Evolutionary conservation across 2,888 invertebrate genomes (phyloP).

Genomic region (Apotomis betuletana): DNA sequence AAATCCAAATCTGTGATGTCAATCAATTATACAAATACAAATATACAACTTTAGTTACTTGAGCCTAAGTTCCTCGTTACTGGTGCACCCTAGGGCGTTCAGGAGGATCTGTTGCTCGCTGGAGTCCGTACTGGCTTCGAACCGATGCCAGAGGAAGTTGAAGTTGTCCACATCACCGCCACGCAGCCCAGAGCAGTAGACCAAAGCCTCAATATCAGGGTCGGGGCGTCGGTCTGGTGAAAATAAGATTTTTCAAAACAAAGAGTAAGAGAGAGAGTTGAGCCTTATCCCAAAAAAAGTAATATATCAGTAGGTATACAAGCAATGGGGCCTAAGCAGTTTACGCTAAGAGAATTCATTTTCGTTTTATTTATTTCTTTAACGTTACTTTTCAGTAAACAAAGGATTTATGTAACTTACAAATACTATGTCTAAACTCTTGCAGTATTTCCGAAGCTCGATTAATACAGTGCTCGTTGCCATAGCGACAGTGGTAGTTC

Average conservation of each 20-base stretch:
- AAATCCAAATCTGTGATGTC: no score
- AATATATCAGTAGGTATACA: no score
- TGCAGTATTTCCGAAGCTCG: conserved; percentile 62
- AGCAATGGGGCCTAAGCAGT: no score
- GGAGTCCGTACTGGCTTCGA: conserved; percentile 79
- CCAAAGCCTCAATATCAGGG: conserved; percentile 86
- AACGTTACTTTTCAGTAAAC: no score
- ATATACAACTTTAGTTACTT: conserved; percentile 61
- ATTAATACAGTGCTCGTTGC: conserved; percentile 63
- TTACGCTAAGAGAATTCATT: no score
- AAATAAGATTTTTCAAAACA: no score
- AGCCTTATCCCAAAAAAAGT: no score
- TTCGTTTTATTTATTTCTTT: no score
- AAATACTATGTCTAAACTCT: conserved; percentile 64
- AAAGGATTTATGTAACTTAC: conserved; percentile 57
- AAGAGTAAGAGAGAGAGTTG: no score
- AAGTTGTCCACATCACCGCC: conserved; percentile 86
- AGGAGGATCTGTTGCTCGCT: conserved; percentile 84
- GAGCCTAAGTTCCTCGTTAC: conserved; percentile 76
- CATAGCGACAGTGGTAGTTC: conserved; percentile 68
- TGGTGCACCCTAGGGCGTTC: conserved; percentile 86
- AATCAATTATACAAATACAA: no score
- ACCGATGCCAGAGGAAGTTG: conserved; percentile 84
- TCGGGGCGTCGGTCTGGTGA: conserved; percentile 54
- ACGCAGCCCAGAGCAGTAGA: conserved; percentile 90